Conservation (phyloP, 2,888 invertebrate genomes). For the Frankliniella fusca region DNA sequence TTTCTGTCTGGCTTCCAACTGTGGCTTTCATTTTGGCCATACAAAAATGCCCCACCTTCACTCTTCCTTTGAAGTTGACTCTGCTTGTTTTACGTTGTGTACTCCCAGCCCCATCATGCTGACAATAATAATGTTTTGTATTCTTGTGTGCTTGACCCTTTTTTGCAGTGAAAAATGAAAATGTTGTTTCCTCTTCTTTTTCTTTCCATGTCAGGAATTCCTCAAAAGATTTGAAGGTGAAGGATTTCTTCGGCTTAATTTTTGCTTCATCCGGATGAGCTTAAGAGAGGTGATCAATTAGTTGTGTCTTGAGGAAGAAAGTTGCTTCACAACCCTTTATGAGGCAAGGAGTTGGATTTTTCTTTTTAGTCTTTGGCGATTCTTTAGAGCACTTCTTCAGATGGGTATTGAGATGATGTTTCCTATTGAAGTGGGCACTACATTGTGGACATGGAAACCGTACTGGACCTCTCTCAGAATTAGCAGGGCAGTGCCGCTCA, state of each 20-base stretch:
- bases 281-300: slow-evolving; percentile 27
- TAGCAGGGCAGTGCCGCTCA: no score
- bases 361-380: not conserved
- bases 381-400: slow-evolving; percentile 21
- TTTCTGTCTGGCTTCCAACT: no score
- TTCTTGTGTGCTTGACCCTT: not conserved
- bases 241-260: not conserved
- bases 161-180: slow-evolving; percentile 27
- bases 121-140: slow-evolving; percentile 20
- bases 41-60: slow-evolving; percentile 8
- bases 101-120: not conserved
- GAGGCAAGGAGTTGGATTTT: not conserved
- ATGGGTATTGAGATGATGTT: not conserved
- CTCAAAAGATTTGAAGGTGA: not conserved
- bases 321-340: not conserved
- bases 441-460: not conserved
- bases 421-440: not conserved
- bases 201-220: slow-evolving; percentile 30
- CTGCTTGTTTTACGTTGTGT: slow-evolving; percentile 20
- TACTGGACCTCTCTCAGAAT: no score
- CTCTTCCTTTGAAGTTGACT: not conserved
- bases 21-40: slow-evolving; percentile 25
- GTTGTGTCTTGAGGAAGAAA: not conserved
- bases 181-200: slow-evolving; percentile 28
- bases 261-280: not conserved